Conservation (phyloP, 2,797 vertebrate species). For the Brachymystax lenok region DNA sequence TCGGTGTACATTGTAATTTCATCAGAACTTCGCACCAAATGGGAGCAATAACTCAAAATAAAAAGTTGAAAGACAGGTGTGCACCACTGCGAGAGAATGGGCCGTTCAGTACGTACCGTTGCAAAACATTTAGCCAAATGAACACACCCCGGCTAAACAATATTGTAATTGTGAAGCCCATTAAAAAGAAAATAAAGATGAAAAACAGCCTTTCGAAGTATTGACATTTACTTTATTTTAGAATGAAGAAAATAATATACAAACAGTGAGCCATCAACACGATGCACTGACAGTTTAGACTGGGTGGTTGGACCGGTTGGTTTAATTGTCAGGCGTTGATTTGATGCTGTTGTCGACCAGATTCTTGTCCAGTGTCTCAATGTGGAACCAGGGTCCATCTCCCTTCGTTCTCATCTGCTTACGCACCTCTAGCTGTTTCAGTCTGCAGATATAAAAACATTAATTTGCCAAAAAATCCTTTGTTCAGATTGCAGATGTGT, state of each 20-base stretch:
- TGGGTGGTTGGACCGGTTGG: neutral
- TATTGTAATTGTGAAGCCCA: neutral
- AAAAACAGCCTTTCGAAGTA: slow-evolving; percentile 23
- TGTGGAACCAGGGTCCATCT: slow-evolving; percentile 90
- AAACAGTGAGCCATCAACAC: slow-evolving; percentile 58
- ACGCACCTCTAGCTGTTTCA: slow-evolving; percentile 77
- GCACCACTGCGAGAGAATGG: neutral
- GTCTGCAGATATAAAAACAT: slow-evolving; percentile 64
- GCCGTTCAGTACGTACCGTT: neutral
- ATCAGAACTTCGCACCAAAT: neutral
- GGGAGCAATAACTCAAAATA: neutral
- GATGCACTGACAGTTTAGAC: slow-evolving; percentile 42
- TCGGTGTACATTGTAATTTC: neutral
- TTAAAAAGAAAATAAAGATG: neutral
- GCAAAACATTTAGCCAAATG: neutral
- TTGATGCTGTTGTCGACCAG: slow-evolving; percentile 81
- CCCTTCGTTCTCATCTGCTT: slow-evolving; percentile 85
- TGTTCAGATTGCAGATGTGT: neutral
- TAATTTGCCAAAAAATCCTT: neutral
- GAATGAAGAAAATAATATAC: slow-evolving; percentile 62
- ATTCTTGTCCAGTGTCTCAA: slow-evolving; percentile 75
- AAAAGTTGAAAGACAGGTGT: neutral
- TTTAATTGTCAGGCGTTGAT: slow-evolving; percentile 84
- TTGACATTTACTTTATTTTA: slow-evolving; percentile 75
- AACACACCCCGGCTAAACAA: neutral